Conservation (phyloP, 2,113 vertebrate species). For the Petrocephalus zakoni region DNA sequence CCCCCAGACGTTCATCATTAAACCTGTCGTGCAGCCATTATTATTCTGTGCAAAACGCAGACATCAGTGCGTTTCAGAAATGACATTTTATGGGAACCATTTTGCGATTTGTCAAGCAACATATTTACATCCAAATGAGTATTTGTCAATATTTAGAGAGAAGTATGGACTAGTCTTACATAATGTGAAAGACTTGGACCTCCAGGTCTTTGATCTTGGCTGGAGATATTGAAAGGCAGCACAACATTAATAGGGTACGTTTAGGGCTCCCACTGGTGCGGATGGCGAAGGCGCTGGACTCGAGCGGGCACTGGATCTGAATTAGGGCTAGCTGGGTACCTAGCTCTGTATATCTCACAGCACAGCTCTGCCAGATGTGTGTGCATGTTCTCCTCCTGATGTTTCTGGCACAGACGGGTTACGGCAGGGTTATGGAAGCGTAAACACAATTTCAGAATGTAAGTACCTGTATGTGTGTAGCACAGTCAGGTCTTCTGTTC, state of each 20-base stretch:
- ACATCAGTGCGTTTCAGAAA: neutral
- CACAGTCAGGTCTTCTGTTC: neutral
- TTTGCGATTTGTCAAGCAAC: neutral
- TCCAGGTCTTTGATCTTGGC: neutral
- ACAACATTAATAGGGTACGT: neutral
- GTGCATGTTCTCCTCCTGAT: neutral
- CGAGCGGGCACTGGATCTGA: neutral
- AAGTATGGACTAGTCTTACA: neutral
- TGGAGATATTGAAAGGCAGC: neutral
- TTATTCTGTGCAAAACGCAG: conserved; percentile 9
- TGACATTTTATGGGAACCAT: neutral
- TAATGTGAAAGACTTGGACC: neutral
- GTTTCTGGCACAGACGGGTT: neutral
- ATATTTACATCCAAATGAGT: neutral
- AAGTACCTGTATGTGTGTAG: neutral
- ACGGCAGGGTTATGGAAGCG: neutral
- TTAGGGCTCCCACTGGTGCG: neutral
- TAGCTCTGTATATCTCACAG: neutral
- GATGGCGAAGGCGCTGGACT: neutral
- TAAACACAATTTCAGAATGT: neutral
- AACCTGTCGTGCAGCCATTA: neutral
- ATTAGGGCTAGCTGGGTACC: neutral
- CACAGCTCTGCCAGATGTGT: neutral
- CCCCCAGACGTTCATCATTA: neutral
- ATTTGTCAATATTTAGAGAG: neutral